Evolutionary conservation across 2,888 invertebrate species (phyloP), one percentile per base, ranked within the genome.

Genomic region (Aphidoletes aphidimyza): DNA sequence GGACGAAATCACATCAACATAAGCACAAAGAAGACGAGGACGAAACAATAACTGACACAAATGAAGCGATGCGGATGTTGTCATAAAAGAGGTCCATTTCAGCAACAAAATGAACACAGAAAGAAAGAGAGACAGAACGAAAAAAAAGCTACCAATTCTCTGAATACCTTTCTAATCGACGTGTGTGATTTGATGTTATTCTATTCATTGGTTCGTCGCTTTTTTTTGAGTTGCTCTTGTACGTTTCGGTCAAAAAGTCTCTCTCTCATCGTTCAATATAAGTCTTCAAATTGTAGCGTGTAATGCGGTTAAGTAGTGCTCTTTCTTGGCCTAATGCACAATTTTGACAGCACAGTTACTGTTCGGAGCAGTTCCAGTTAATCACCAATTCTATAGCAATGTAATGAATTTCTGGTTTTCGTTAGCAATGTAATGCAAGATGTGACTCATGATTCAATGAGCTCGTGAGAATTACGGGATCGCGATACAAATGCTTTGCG

Each of bases 1-100:
- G 22, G 19, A 2, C 47, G 17, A 11, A n/a, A n/a, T n/a, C n/a
- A n/a, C n/a, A n/a, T n/a, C n/a, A n/a, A n/a, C n/a, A n/a, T n/a
- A n/a, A 6, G 47, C 54, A 69, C 69, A 69, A 69, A 69, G 69
- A 26, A 69, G 30, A 14, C 69, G 30, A n/a, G n/a, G n/a, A 34
- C 26, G 30, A 69, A 69, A 69, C 69, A 69, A 69, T 69, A 14
- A 69, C 69, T 69, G 69, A 69, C 69, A 69, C 34, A 69, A 69
- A 69, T 69, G 69, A 69, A 69, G 34, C 69, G 69, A 69, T 30
- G 34, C 69, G 69, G 69, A 69, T 69, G 69, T 69, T 69, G 69
- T 69, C 69, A 69, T 69, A 69, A 69, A 69, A 69, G 69, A 69
- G 69, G 69, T 69, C 69, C 69, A 69, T 69, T 69, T 14, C 5